Evolutionary conservation across 2,797 vertebrate genomes (phyloP), one percentile per base, ranked within the genome.

Genomic region (Acipenser transmontanus): DNA sequence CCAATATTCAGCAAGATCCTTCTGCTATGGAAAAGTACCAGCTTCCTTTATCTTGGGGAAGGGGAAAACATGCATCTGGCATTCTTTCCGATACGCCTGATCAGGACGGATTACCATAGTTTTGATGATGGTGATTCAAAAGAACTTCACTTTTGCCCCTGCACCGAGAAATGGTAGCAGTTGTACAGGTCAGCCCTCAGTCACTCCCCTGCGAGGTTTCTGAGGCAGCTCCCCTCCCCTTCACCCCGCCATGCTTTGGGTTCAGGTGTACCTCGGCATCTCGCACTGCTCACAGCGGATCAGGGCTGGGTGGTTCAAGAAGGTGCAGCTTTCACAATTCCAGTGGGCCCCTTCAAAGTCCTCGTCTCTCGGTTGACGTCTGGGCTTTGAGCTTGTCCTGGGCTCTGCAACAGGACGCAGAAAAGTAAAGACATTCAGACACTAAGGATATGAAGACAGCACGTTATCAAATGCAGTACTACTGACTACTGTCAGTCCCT

Each of bases 261-360:
- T 83, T 99, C 95, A 99, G 84, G 93, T 95, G 87, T 95, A 95
- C 84, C 96, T 93, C 0, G 97, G 97, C 96, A 99, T 99, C 85
- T 99, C 97, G 69, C 97, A 99, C 80, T 98, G 94, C 87, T 99
- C 97, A 82, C 97, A 99, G 84, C 97, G 97, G 83, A 99, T 97
- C 71, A 99, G 92, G 68, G 97, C 97, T 52, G 97, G 97, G 74
- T 99, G 97, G 86, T 99, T 99, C 80, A 99, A 94, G 83, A 99
- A 99, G 80, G 97, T 99, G 89, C 97, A 99, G 85, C 93, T 97
- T 75, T 98, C 93, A 83, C 97, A 99, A 87, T 94, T 96, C 97
- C 97, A 99, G 6, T 95, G 95, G 72, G 95, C 94, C 9, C 97
- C 97, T 86, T 99, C 97, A 4, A 96, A 98, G 82, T 99, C 97